Evolutionary conservation across 2,888 invertebrate genomes (phyloP), one percentile per base, ranked within the genome.

Genomic region (Dynastes grantii): DNA sequence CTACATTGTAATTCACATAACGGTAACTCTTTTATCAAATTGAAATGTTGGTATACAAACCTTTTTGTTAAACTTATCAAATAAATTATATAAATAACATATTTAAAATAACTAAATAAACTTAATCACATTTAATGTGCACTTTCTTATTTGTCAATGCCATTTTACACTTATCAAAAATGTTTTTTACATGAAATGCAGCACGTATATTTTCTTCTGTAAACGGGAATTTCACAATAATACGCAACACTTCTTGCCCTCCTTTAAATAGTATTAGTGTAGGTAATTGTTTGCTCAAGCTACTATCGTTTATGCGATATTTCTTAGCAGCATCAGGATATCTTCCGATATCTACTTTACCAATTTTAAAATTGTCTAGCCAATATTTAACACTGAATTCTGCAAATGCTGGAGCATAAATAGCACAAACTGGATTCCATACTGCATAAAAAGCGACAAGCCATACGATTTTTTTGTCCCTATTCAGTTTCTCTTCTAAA

Each of bases 341-440:
- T 67, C 89, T 83, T 27, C 98, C 97, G 75, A 98, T 92, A 89
- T 99, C 99, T 70, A 99, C 92, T 90, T 99, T 99, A 0, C 98
- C 99, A 90, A 99, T 99, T 88, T 94, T 95, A 6, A 99, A 90
- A 88, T 98, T 97, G 1, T 96, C 95, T 83, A 98, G 90, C 29
- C 81, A 77, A 82, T 85, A 98, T 88, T 95, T 94, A 0, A 94
- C 92, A 0, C 97, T 97, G 0, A 98, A 89, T 85, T 97, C 95
- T 0, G 97, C 93, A 86, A 96, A 98, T 45, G 96, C 92, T 0
- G 98, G 96, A 0, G 98, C 97, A 86, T 98, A 97, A 87, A 94
- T 96, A 0, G 97, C 96, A 86, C 98, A 99, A 2, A 95, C 94
- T 2, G 99, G 98, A 87, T 97, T 98, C 99, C 99, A 99, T 0